These are phyloP conservation scores for Chlorodrepanis virens DNA, from an alignment of 2,113 vertebrate genomes.

Conservation along the genomic window DNA sequence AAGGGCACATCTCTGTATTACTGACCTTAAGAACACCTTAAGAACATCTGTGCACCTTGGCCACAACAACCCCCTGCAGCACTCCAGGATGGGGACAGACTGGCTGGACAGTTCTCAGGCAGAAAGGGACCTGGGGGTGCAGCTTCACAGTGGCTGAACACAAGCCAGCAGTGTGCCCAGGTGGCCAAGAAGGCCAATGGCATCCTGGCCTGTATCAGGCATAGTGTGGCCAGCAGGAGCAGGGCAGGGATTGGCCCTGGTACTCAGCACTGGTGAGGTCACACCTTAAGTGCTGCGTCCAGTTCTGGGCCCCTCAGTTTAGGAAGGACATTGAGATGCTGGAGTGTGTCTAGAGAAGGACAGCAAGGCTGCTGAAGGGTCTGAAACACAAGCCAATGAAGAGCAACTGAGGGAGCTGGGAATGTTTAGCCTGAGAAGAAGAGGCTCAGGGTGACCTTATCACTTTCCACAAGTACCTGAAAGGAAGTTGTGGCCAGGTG, in stretches of 20 bases:
- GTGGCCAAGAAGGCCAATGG: not conserved
- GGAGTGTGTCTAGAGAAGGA: not conserved
- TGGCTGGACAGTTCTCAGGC: not conserved
- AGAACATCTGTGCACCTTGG: not conserved
- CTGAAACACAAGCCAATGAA: not conserved
- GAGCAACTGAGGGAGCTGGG: not conserved
- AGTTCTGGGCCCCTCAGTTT: not conserved
- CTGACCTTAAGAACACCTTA: not conserved
- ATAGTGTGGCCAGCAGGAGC: not conserved
- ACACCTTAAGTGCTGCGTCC: too few relatives aligned
- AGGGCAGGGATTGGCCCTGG: too few relatives aligned
- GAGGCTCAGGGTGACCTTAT: not conserved
- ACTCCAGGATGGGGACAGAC: too few relatives aligned
- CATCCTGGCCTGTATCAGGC: not conserved
- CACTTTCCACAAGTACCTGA: not conserved
- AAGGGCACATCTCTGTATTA: not conserved
- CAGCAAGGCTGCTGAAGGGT: not conserved
- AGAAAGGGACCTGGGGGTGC: not conserved
- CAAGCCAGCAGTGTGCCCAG: not conserved
- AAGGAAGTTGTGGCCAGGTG: not conserved
- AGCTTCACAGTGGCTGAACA: not conserved
- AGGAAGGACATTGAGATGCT: not conserved
- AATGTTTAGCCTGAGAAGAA: not conserved
- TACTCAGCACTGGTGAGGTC: rapidly evolving
- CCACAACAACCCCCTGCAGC: not conserved